Evolutionary conservation across 2,888 invertebrate genomes (phyloP).

Genomic region (Syritta pipiens): DNA sequence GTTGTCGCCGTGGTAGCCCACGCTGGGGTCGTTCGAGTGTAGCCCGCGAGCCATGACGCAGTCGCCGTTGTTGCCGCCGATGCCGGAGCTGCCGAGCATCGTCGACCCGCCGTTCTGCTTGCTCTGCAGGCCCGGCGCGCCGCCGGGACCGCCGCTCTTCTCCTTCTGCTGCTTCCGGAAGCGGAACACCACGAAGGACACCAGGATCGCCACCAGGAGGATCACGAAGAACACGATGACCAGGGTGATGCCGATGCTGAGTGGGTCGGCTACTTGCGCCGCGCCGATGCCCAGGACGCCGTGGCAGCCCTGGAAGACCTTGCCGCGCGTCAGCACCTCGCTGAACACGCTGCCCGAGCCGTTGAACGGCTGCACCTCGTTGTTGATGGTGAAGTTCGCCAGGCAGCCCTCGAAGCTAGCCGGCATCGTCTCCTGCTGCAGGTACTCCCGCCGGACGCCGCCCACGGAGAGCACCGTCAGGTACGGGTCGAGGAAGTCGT

Average conservation of each 20-base stretch:
- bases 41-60: conserved; percentile 85
- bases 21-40: conserved; percentile 85
- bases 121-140: conserved; percentile 86
- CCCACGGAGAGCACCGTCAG: conserved; percentile 90
- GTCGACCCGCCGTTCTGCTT: conserved; percentile 86
- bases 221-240: conserved; percentile 97
- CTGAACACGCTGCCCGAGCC: conserved; percentile 91
- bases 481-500: conserved; percentile 95
- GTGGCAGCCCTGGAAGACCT: conserved; percentile 87
- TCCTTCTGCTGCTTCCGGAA: conserved; percentile 92
- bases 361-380: conserved; percentile 93
- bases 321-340: conserved; percentile 85
- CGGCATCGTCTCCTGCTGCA: conserved; percentile 80
- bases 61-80: conserved; percentile 85
- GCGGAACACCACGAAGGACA: conserved; percentile 95
- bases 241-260: conserved; percentile 94
- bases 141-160: conserved; percentile 85
- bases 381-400: conserved; percentile 92
- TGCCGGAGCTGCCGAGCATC: conserved; percentile 85
- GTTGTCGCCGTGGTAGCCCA: conserved; percentile 86
- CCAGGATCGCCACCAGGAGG: conserved; percentile 91
- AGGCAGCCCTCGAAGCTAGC: conserved; percentile 93
- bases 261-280: conserved; percentile 89
- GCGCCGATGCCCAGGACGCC: conserved; percentile 88
- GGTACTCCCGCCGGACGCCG: conserved; percentile 84